These are phyloP conservation scores for Nannoperca australis DNA, from an alignment of 2,797 vertebrate genomes.

Conservation along the genomic window DNA sequence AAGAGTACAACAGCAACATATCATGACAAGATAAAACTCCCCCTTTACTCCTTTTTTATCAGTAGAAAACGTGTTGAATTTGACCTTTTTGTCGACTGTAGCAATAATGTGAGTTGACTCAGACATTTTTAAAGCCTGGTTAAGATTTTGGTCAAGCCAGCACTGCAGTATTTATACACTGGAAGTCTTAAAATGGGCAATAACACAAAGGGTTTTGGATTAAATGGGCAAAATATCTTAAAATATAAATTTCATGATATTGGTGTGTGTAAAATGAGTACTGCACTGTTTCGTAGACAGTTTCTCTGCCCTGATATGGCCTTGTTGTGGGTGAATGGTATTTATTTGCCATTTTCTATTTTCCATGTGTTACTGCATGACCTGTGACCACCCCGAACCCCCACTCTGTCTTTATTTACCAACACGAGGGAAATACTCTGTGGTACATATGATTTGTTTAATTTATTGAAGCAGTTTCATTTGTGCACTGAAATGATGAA, in stretches of 20 bases:
- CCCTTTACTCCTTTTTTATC: slow-evolving; percentile 49
- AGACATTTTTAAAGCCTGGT: slow-evolving; percentile 10
- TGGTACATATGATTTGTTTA: slow-evolving; percentile 75
- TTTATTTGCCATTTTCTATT: slow-evolving; percentile 37
- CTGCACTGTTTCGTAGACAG: slow-evolving; percentile 26
- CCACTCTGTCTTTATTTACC: slow-evolving; percentile 8
- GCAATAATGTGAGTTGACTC: slow-evolving; percentile 19
- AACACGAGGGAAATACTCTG: slow-evolving; percentile 55
- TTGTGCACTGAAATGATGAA: slow-evolving; percentile 79
- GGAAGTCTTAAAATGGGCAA: slow-evolving; percentile 30
- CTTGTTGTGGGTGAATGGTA: slow-evolving; percentile 45
- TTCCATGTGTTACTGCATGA: slow-evolving; percentile 62
- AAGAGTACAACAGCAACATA: slow-evolving; percentile 16
- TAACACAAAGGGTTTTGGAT: slow-evolving; percentile 1
- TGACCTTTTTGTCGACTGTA: slow-evolving; percentile 46
- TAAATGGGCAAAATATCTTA: slow-evolving; percentile 16
- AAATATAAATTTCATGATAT: neutral
- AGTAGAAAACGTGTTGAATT: slow-evolving; percentile 16
- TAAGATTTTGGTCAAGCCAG: slow-evolving; percentile 15
- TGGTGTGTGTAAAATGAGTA: neutral
- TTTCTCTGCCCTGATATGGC: slow-evolving; percentile 17
- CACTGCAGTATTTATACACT: slow-evolving; percentile 35
- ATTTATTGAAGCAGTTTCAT: slow-evolving; percentile 83
- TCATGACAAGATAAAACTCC: slow-evolving; percentile 22
- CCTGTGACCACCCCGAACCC: neutral